Evolutionary conservation across 2,888 invertebrate genomes (phyloP), one percentile per base, ranked within the genome.

Genomic region (Ophioninae sp.): DNA sequence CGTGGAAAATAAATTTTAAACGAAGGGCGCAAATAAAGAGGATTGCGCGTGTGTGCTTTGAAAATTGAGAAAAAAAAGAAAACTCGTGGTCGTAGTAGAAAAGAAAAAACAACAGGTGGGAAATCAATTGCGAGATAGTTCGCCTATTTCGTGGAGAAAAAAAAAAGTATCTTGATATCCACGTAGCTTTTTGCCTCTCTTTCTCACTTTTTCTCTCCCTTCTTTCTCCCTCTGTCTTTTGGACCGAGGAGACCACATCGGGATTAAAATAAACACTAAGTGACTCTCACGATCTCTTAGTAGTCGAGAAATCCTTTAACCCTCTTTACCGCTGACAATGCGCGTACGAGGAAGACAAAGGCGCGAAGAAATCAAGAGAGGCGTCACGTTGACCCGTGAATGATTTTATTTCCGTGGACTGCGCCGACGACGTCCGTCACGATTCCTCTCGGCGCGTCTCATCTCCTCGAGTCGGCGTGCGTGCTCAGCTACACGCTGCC

Each of bases 401-500:
- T 79, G 58, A 63, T 80, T 84, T 87, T 87, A 88, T 87, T 88
- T 88, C 85, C 89, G 87, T 56, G 89, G 90, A 86, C 91, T 92
- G 69, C 93, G 92, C 84, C 92, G 91, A 68, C 92, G 92, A 22
- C 91, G 91, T 65, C 91, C 90, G 88, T 93, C 92, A 85, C 91
- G 91, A 87, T 90, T 93, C 88, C 92, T 90, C 83, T 93, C 94
- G 58, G 94, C 93, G 88, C 95, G 95, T 85, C 95, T 94, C 91
- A 96, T 94, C 93, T 97, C 97, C 93, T 96, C 96, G 91, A 96
- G 93, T 88, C 96, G 94, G 80, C 96, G 94, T 91, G 97, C 97
- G 90, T 97, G 96, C 93, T 98, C 97, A 72, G 96, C 96, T 95
- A 98, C 96, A 89, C 97, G 96, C 90, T 97, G 96, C 79, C 97